Evolutionary conservation across 2,888 invertebrate species (phyloP).

Genomic region (Pheosia gnoma): DNA sequence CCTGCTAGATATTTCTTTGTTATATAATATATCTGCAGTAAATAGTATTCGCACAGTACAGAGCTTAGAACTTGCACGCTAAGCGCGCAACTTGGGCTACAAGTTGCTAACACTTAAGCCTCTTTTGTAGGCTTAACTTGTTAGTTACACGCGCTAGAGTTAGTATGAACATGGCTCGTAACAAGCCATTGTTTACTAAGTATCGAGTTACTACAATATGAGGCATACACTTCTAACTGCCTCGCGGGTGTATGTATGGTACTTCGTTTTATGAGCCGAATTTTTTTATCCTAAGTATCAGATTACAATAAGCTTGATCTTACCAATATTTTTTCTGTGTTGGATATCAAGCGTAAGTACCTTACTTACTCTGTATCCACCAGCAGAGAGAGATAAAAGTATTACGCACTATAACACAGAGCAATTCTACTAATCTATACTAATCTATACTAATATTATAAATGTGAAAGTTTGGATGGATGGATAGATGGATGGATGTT

Average conservation of each 20-base stretch:
- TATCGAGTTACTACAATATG: background rate
- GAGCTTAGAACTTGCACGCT: conserved; percentile 24
- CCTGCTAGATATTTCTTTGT: no score
- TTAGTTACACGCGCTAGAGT: conserved; percentile 27
- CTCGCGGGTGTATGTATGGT: background rate
- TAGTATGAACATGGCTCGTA: background rate
- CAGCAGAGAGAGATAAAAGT: no score
- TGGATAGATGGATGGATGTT: no score
- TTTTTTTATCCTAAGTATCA: no score
- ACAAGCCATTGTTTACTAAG: background rate
- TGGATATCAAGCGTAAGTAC: no score
- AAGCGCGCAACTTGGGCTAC: conserved; percentile 26
- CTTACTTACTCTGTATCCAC: no score
- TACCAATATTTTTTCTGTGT: no score
- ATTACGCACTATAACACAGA: no score
- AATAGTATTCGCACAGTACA: conserved; percentile 1
- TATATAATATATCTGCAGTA: background rate
- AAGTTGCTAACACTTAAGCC: conserved; percentile 41
- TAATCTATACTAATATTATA: no score
- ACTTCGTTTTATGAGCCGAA: background rate
- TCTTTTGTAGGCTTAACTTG: conserved; percentile 35
- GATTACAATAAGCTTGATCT: no score
- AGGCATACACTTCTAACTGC: background rate
- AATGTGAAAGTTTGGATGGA: no score
- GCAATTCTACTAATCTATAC: no score